Conservation (phyloP, 1,140 invertebrate species). For the Penaeus indicus region DNA sequence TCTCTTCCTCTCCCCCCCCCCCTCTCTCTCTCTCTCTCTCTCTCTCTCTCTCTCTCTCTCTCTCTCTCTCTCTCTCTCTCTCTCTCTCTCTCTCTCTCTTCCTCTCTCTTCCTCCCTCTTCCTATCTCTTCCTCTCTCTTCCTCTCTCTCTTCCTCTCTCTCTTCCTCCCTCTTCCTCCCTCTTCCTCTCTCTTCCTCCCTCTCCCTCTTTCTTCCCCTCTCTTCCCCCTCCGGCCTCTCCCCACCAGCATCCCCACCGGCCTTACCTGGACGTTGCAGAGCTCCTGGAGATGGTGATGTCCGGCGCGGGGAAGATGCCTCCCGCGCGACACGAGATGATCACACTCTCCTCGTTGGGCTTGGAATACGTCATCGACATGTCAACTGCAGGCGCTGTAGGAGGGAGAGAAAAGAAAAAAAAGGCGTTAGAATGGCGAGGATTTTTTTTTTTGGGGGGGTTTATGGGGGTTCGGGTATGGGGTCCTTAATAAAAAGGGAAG, state of each 20-base stretch:
- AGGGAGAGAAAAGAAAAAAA: background rate
- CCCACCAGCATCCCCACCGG: background rate
- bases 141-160: background rate
- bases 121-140: background rate
- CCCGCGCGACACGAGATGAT: conserved; percentile 42
- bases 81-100: background rate
- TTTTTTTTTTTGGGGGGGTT: no score
- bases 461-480: no score
- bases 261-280: conserved; percentile 41
- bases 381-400: conserved; percentile 37
- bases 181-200: background rate
- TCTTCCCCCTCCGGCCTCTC: background rate
- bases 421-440: background rate
- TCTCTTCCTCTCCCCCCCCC: background rate
- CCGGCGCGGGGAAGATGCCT: conserved; percentile 37
- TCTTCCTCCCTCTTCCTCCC: background rate
- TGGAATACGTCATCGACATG: conserved; percentile 52
- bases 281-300: conserved; percentile 51
- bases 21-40: background rate
- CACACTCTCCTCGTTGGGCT: conserved; percentile 42
- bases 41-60: background rate
- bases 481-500: no score
- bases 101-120: background rate
- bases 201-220: background rate
- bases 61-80: background rate